Conservation (phyloP, 2,113 vertebrate species). For the Hymenochirus boettgeri region DNA sequence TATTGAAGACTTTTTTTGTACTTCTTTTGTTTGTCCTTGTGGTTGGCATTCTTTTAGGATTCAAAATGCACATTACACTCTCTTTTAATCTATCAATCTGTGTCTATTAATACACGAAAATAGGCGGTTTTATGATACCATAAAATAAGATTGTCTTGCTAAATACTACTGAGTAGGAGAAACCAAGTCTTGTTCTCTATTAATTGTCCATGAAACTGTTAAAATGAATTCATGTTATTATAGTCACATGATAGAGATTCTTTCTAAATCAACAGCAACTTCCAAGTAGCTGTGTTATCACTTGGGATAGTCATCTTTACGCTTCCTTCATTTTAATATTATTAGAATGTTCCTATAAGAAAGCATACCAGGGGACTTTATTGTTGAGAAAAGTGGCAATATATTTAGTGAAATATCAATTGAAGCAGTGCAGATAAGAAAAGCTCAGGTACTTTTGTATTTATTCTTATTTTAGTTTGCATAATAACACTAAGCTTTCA, state of each 20-base stretch:
- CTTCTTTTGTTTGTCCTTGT: slow-evolving; percentile 1
- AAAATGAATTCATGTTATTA: slow-evolving; percentile 1
- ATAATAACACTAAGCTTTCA: no score
- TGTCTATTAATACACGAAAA: background rate
- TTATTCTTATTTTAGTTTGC: no score
- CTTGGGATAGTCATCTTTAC: background rate
- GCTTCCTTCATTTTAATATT: background rate
- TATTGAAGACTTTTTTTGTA: background rate
- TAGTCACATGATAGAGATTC: background rate
- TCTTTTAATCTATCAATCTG: background rate
- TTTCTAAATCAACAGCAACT: background rate
- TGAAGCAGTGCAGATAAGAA: background rate
- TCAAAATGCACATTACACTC: no score
- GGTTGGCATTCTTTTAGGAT: no score
- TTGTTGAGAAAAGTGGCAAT: background rate
- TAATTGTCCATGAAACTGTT: slow-evolving; percentile 10
- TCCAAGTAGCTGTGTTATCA: background rate
- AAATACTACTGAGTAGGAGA: background rate
- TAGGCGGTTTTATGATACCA: background rate
- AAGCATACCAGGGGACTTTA: background rate
- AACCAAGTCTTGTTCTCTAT: background rate
- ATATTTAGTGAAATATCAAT: background rate
- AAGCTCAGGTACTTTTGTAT: no score
- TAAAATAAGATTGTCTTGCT: background rate
- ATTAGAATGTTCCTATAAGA: background rate